Base-by-base conservation (phyloP, 2,113 vertebrate species). In the Pseudorhombus dupliciocellatus region DNA sequence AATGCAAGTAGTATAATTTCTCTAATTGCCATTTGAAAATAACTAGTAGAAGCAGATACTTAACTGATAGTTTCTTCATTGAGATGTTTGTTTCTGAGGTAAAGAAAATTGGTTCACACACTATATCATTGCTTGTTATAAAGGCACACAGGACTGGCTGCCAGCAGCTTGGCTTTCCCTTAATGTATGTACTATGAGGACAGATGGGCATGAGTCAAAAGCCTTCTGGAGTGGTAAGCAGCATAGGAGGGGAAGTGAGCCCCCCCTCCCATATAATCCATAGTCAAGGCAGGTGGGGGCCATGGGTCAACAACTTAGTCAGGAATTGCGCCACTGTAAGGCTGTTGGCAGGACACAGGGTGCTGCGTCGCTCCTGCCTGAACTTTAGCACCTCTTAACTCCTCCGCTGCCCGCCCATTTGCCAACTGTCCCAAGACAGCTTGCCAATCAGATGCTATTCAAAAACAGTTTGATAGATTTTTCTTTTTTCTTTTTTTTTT, bases 121-220 rank as follows among this genome's bases (percentile, higher is more conserved):
- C 40, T 56, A 73, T 69, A 74, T 80, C 76, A 78, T 64, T 2
- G 53, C 52, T 72, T 75, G 42, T 76, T 73, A 65, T 78, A 81
- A 84, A 83, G 65, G 66, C 68, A 81, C 64, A 74, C 71, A 81
- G 80, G 76, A 87, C 62, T 81, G 60, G 73, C 68, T 91, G 80
- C 56, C 82, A 78, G 73, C 81, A 84, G 77, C 89, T 91, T 87
- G 83, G 89, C 89, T 90, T 90, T 87, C 67, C 70, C 62, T 85
- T 88, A 90, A 88, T 87, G 78, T 91, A 91, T 87, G 87, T 90
- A 88, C 89, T 88, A 90, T 75, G 68, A 76, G 80, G 90, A 91
- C 93, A 93, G 93, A 94, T 94, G 93, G 93, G 80, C 82, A 89
- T 94, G 92, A 94, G 92, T 93, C 92, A 94, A 93, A 93, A 89